phyloP scores from a whole-genome alignment of 2,888 invertebrate species.

The Leucania comma region DNA sequence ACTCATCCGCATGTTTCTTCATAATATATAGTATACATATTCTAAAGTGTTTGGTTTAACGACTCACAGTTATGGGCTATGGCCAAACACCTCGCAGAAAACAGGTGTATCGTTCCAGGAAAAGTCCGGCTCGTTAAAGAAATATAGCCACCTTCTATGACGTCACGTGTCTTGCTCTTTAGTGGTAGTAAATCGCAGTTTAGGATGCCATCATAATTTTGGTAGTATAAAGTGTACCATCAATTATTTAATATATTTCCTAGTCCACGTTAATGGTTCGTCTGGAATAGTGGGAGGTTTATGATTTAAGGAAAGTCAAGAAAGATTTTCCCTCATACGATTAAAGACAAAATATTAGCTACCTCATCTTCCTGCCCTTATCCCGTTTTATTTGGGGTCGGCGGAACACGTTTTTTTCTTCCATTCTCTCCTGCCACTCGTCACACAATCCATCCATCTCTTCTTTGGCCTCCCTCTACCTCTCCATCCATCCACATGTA shows the following conservation, averaged over 20 bases:
- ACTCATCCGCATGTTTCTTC: too few relatives aligned
- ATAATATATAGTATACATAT: too few relatives aligned
- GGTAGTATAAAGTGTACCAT: constrained; percentile 45
- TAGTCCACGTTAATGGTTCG: constrained; percentile 30
- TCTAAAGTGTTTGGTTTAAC: too few relatives aligned
- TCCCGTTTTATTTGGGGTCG: too few relatives aligned
- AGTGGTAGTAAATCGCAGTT: constrained; percentile 58
- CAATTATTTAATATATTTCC: constrained; percentile 54
- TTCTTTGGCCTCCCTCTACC: too few relatives aligned
- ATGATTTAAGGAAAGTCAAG: background rate
- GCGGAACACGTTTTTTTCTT: too few relatives aligned
- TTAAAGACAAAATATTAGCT: too few relatives aligned
- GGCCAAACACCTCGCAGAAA: background rate
- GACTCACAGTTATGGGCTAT: background rate
- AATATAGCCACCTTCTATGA: constrained; percentile 25
- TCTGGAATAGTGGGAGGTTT: background rate
- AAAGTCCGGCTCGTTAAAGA: background rate
- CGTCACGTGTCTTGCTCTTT: constrained; percentile 52
- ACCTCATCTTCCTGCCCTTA: too few relatives aligned
- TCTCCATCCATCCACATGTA: too few relatives aligned
- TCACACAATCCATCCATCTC: too few relatives aligned
- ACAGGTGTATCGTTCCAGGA: background rate
- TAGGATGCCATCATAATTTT: constrained; percentile 48
- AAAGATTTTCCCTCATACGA: too few relatives aligned
- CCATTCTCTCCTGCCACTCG: too few relatives aligned